Evolutionary conservation across 2,113 vertebrate genomes (phyloP).

Genomic region (Saccopteryx leptura): DNA sequence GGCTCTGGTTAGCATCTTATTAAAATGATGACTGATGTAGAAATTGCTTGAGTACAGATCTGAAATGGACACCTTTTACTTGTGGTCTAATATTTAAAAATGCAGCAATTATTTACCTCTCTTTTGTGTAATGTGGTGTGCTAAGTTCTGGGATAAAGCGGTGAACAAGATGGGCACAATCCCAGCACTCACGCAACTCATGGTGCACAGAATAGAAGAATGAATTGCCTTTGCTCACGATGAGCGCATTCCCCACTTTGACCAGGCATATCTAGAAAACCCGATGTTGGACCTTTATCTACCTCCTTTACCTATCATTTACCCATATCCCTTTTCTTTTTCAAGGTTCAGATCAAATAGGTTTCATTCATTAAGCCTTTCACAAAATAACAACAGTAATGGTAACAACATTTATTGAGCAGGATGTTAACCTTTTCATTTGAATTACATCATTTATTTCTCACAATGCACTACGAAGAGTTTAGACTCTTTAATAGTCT

Average conservation of each 20-base stretch:
- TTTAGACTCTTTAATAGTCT: slow-evolving; percentile 5
- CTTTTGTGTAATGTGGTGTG: background rate
- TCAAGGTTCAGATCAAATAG: background rate
- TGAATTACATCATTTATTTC: background rate
- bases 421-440: background rate
- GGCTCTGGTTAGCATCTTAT: background rate
- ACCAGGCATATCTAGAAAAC: background rate
- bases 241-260: background rate
- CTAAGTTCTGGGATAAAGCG: background rate
- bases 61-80: background rate
- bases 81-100: background rate
- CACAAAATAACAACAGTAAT: background rate
- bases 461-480: background rate
- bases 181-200: background rate
- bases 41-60: background rate
- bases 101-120: background rate
- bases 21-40: slow-evolving; percentile 9
- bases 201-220: background rate
- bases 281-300: background rate
- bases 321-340: background rate
- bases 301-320: background rate
- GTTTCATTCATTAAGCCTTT: background rate
- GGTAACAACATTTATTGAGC: background rate
- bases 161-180: background rate
- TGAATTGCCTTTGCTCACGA: background rate